A percentile compares a stretch with the other conserved stretches of the same genome.
phyloP scores from a whole-genome alignment of 2,113 vertebrate genomes.

The Asarcornis scutulata region DNA sequence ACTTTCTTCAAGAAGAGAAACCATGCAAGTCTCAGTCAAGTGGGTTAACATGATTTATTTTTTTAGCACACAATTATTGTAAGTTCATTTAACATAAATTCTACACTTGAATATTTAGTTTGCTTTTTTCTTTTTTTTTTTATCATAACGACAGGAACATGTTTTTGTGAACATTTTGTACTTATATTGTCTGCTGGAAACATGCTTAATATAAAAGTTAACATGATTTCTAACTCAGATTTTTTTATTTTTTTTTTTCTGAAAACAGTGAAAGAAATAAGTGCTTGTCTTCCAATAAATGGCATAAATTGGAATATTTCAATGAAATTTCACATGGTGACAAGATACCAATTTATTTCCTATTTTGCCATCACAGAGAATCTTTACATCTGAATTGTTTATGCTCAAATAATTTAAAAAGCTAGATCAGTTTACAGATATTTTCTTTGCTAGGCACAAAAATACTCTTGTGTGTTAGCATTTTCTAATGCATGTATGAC shows the following conservation, averaged over 20 bases:
- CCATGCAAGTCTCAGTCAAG: slow-evolving; percentile 58
- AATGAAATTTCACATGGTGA: slow-evolving; percentile 6
- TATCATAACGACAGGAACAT: neutral
- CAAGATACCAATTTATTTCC: slow-evolving; percentile 19
- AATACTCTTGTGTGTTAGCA: neutral
- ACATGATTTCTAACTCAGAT: slow-evolving; percentile 26
- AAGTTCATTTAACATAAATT: slow-evolving; percentile 61
- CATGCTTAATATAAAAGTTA: neutral
- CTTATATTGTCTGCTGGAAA: slow-evolving; percentile 47
- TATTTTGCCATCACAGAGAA: neutral
- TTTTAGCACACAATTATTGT: slow-evolving; percentile 55
- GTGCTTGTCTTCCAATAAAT: neutral
- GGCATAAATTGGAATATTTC: neutral
- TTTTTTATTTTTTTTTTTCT: slow-evolving; percentile 7
- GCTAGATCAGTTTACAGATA: neutral
- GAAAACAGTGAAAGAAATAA: slow-evolving; percentile 1
- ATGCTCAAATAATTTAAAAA: slow-evolving; percentile 3
- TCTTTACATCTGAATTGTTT: slow-evolving; percentile 13
- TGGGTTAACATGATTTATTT: slow-evolving; percentile 65
- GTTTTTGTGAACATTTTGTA: neutral
- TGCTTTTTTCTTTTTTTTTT: neutral
- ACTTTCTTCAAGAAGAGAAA: slow-evolving; percentile 60
- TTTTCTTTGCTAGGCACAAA: neutral
- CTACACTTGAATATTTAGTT: slow-evolving; percentile 48
- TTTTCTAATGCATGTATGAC: neutral